These are phyloP conservation scores for Arvicanthis niloticus DNA, from an alignment of 2,113 vertebrate genomes.

Conservation along the genomic window DNA sequence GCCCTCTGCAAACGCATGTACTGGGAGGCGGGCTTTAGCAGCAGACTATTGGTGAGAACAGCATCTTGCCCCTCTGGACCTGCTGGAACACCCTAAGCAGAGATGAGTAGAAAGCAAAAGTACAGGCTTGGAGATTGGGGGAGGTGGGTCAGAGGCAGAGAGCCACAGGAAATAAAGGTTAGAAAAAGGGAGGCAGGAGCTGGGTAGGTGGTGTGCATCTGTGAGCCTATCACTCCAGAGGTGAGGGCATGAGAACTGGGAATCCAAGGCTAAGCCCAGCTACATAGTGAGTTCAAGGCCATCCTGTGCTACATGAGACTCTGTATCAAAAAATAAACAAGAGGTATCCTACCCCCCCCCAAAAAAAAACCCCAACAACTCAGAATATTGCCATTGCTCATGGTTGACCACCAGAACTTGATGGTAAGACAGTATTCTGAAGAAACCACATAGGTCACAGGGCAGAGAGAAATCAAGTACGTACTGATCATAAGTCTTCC, in stretches of 20 bases:
- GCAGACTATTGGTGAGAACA: conserved; percentile 5
- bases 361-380: neutral
- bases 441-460: neutral
- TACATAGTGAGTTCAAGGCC: neutral
- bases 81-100: neutral
- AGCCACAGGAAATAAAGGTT: neutral
- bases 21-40: neutral
- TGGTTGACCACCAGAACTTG: neutral
- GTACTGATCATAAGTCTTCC: neutral
- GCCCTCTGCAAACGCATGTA: neutral
- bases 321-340: neutral
- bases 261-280: neutral
- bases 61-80: neutral
- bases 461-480: neutral
- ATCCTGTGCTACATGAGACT: neutral
- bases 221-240: neutral
- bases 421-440: neutral
- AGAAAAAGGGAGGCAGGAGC: neutral
- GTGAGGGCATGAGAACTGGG: no score
- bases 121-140: neutral
- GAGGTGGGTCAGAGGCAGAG: neutral
- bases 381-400: neutral
- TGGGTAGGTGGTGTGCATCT: neutral
- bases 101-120: neutral
- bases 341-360: neutral